Evolutionary conservation across 2,888 invertebrate genomes (phyloP).

Genomic region (Sialis lutaria): DNA sequence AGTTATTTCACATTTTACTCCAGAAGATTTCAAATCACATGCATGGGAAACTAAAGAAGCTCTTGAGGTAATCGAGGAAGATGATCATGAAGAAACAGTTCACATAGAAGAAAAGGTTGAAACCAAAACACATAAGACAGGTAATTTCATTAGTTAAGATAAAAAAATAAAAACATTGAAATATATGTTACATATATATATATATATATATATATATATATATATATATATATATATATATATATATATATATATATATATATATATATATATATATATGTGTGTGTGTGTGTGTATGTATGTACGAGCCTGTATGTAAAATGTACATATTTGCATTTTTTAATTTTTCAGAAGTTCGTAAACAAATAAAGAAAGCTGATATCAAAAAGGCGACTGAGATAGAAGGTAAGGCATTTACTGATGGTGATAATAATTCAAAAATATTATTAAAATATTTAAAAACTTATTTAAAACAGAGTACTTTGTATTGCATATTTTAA

Average conservation of each 20-base stretch:
- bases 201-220: too few species aligned
- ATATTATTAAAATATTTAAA: too few species aligned
- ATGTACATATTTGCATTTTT: neutral
- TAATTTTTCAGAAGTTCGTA: neutral
- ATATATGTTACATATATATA: too few species aligned
- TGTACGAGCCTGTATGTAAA: too few species aligned
- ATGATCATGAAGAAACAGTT: slow-evolving; percentile 25
- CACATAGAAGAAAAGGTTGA: slow-evolving; percentile 18
- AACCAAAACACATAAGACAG: slow-evolving; percentile 11
- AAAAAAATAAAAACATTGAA: too few species aligned
- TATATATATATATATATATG: too few species aligned
- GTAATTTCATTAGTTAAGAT: neutral
- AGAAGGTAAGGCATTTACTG: neutral
- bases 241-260: too few species aligned
- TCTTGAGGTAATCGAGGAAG: slow-evolving; percentile 24
- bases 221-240: too few species aligned
- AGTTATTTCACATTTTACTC: slow-evolving; percentile 63
- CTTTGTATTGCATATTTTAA: too few species aligned
- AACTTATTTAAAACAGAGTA: too few species aligned
- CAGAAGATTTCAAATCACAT: slow-evolving; percentile 66
- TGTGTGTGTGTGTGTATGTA: too few species aligned
- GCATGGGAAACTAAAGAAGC: slow-evolving; percentile 65
- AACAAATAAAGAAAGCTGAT: slow-evolving; percentile 2
- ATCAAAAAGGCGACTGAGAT: neutral
- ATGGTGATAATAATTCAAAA: too few species aligned